phyloP scores from a whole-genome alignment of 2,113 vertebrate species.

The Alosa alosa region DNA sequence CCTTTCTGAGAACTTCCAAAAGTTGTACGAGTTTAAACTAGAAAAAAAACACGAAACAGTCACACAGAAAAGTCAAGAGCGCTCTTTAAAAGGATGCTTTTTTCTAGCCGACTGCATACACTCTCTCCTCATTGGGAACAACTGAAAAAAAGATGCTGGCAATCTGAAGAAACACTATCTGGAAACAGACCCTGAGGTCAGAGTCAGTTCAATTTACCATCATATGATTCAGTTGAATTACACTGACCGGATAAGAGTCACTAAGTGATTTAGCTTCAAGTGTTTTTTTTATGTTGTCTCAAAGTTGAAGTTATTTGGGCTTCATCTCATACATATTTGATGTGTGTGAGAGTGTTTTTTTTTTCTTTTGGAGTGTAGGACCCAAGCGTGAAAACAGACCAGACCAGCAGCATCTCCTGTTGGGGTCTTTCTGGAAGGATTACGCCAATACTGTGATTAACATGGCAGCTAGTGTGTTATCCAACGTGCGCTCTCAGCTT shows the following conservation, averaged over 20 bases:
- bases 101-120: too few relatives aligned
- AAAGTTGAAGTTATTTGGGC: background rate
- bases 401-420: background rate
- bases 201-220: background rate
- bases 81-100: too few relatives aligned
- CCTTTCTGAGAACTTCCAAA: too few relatives aligned
- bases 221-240: background rate
- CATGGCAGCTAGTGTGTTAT: background rate
- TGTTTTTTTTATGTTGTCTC: background rate
- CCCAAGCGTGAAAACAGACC: background rate
- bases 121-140: too few relatives aligned
- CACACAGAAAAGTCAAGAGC: too few relatives aligned
- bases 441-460: background rate
- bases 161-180: constrained; percentile 69
- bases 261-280: background rate
- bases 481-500: background rate
- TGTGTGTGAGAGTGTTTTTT: background rate
- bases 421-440: background rate
- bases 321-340: background rate
- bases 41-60: too few relatives aligned
- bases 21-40: too few relatives aligned
- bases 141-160: too few relatives aligned
- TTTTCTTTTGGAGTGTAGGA: background rate
- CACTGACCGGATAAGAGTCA: background rate
- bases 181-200: constrained; percentile 32